These are phyloP conservation scores for Siderastrea radians DNA, from an alignment of 92 coral and sea anemone species.

Conservation along the genomic window DNA sequence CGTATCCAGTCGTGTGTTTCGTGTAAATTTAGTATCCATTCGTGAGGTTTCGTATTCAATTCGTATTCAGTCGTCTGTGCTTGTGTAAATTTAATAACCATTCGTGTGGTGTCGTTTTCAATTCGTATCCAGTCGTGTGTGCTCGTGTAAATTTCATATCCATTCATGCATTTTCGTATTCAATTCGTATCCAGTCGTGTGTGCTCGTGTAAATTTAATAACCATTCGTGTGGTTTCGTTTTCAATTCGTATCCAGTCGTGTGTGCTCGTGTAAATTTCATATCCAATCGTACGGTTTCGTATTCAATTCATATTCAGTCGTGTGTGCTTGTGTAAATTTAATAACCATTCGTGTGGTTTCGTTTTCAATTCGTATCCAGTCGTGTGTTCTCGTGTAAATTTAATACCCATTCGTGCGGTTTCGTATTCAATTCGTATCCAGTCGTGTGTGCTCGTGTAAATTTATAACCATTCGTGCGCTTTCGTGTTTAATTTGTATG, in stretches of 20 bases:
- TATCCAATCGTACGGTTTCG: neutral
- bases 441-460: neutral
- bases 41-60: neutral
- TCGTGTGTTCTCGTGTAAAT: neutral
- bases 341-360: neutral
- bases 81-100: neutral
- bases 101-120: neutral
- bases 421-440: neutral
- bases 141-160: neutral
- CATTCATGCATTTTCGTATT: neutral
- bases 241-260: neutral
- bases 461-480: neutral
- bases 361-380: slow-evolving; percentile 1
- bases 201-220: neutral
- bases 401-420: neutral
- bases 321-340: neutral
- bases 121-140: neutral
- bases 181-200: neutral
- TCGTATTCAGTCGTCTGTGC: neutral
- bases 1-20: neutral
- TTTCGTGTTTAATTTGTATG: neutral
- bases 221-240: neutral
- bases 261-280: neutral
- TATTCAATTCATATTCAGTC: neutral
- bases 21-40: neutral